Evolutionary conservation across 2,888 invertebrate genomes (phyloP).

Genomic region (Chirona hameri): DNA sequence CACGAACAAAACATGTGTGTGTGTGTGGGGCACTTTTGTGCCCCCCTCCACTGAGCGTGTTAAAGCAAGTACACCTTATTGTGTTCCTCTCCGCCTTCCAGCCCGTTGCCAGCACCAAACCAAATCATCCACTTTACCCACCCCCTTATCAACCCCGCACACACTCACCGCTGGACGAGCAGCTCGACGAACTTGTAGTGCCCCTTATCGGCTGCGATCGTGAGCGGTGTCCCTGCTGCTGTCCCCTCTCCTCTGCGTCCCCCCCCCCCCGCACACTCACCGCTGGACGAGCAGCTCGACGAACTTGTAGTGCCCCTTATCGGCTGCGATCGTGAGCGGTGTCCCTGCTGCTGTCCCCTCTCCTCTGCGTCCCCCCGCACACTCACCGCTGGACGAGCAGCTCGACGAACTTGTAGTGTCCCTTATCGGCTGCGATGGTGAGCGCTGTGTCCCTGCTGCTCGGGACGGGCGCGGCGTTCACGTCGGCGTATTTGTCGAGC

Average conservation of each 20-base stretch:
- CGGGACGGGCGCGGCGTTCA: conserved; percentile 97
- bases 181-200: conserved; percentile 67
- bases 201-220: conserved; percentile 98
- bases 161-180: conserved; percentile 46
- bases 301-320: conserved; percentile 86
- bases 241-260: background rate
- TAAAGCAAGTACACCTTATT: too few species aligned
- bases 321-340: conserved; percentile 97
- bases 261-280: conserved; percentile 35
- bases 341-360: conserved; percentile 52
- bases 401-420: conserved; percentile 69
- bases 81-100: too few species aligned
- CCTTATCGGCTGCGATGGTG: conserved; percentile 99
- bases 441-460: conserved; percentile 96
- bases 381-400: conserved; percentile 48
- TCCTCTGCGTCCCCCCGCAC: background rate
- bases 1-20: too few species aligned
- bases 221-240: conserved; percentile 70
- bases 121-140: too few species aligned
- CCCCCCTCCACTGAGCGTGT: too few species aligned
- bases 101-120: too few species aligned
- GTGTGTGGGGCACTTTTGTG: too few species aligned
- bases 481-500: conserved; percentile 94
- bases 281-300: conserved; percentile 52
- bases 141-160: too few species aligned